Evolutionary conservation across 2,113 vertebrate species (phyloP).

Genomic region (Mesembrinibis cayennensis): DNA sequence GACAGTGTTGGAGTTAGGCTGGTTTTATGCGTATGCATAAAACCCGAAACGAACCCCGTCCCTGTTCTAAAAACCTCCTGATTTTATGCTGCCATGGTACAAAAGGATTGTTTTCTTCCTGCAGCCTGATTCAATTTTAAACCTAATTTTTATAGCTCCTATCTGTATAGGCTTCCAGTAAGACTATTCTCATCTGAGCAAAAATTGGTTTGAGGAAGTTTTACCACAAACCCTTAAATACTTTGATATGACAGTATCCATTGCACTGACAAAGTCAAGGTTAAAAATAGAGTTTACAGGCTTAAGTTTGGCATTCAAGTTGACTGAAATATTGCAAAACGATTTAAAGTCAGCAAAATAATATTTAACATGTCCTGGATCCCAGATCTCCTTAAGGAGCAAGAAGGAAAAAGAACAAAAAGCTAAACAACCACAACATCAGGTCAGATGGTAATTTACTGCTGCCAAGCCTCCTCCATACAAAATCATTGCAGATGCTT

Average conservation of each 20-base stretch:
- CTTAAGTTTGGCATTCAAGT: constrained; percentile 44
- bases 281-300: constrained; percentile 70
- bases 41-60: neutral
- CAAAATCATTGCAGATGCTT: constrained; percentile 57
- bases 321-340: constrained; percentile 53
- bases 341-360: constrained; percentile 60
- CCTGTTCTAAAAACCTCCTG: constrained; percentile 23
- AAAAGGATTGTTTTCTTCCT: constrained; percentile 48
- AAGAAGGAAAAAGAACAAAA: neutral
- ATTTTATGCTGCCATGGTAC: neutral
- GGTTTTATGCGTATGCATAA: neutral
- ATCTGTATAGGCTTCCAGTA: constrained; percentile 64
- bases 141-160: constrained; percentile 50
- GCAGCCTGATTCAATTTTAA: constrained; percentile 60
- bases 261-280: constrained; percentile 52
- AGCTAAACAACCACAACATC: neutral
- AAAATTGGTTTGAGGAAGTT: constrained; percentile 62
- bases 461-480: constrained; percentile 30
- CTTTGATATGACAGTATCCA: constrained; percentile 63
- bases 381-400: constrained; percentile 27
- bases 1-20: neutral
- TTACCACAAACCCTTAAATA: constrained; percentile 68
- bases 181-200: constrained; percentile 61
- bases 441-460: constrained; percentile 28
- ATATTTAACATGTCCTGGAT: constrained; percentile 29